These are phyloP conservation scores for Acanthornis magna DNA, from an alignment of 2,797 vertebrate species.

Conservation along the genomic window DNA sequence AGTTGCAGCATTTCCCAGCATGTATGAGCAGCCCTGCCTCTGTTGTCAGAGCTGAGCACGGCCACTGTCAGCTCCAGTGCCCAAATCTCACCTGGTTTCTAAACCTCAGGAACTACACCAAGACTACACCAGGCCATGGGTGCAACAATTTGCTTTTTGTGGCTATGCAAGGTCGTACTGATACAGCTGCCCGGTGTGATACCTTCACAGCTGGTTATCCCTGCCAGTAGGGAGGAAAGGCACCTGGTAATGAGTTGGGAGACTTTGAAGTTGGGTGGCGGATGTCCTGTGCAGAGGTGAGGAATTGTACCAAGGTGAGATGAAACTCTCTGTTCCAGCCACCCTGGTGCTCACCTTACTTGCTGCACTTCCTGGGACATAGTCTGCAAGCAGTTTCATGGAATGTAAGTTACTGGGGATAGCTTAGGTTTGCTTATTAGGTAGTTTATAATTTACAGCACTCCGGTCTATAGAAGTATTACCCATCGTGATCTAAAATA, in stretches of 20 bases:
- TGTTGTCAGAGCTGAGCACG: background rate
- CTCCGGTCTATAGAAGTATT: background rate
- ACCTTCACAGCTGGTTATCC: background rate
- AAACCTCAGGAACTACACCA: background rate
- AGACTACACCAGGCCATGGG: too few relatives aligned
- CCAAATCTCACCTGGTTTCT: background rate
- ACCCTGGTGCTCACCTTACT: background rate
- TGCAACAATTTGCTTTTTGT: background rate
- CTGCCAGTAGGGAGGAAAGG: background rate
- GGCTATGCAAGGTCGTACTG: background rate
- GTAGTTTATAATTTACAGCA: background rate
- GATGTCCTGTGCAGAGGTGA: background rate
- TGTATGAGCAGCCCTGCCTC: background rate
- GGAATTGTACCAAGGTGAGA: background rate
- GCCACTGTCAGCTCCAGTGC: background rate
- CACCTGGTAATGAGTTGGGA: fast-evolving
- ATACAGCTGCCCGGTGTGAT: background rate
- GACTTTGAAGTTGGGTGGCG: background rate
- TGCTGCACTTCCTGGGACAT: background rate
- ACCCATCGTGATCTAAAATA: background rate
- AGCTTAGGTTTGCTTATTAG: background rate
- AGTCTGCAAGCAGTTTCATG: background rate
- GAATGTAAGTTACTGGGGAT: background rate
- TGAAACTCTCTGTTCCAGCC: background rate
- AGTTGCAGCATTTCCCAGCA: background rate